Evolutionary conservation across 1,140 invertebrate genomes (phyloP).

Genomic region (Dreissena polymorpha): DNA sequence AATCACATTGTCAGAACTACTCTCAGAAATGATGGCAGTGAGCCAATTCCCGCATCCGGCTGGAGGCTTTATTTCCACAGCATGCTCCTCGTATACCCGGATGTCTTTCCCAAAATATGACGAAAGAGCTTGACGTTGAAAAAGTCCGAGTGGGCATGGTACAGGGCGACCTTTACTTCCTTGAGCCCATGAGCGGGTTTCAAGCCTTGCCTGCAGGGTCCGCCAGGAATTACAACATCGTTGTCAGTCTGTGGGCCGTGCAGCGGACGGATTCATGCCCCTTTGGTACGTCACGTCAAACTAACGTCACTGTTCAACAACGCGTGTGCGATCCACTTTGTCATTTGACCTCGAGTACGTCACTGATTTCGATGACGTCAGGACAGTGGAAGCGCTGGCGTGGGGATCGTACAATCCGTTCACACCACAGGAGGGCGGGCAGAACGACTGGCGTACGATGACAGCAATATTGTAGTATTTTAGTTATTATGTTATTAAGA

Average conservation of each 20-base stretch:
- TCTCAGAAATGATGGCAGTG: constrained; percentile 10
- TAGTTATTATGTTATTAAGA: no score
- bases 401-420: constrained; percentile 42
- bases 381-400: constrained; percentile 37
- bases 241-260: constrained; percentile 5
- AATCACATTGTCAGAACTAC: constrained; percentile 16
- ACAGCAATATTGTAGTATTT: not conserved
- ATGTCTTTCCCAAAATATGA: constrained; percentile 36
- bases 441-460: not conserved
- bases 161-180: constrained; percentile 43
- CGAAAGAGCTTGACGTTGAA: constrained; percentile 8
- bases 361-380: constrained; percentile 22
- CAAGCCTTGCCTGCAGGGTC: not conserved
- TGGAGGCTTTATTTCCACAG: constrained; percentile 49
- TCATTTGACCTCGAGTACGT: constrained; percentile 32
- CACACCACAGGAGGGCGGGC: constrained; percentile 26
- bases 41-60: constrained; percentile 6
- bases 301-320: constrained; percentile 3
- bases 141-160: constrained; percentile 33
- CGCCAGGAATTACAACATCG: constrained; percentile 21
- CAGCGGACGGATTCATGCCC: constrained; percentile 38
- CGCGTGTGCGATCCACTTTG: constrained; percentile 19
- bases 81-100: constrained; percentile 27
- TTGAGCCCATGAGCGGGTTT: constrained; percentile 40
- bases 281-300: constrained; percentile 29